Base-by-base conservation (phyloP, 92 coral and sea anemone species). In the Actinernus sp. region DNA sequence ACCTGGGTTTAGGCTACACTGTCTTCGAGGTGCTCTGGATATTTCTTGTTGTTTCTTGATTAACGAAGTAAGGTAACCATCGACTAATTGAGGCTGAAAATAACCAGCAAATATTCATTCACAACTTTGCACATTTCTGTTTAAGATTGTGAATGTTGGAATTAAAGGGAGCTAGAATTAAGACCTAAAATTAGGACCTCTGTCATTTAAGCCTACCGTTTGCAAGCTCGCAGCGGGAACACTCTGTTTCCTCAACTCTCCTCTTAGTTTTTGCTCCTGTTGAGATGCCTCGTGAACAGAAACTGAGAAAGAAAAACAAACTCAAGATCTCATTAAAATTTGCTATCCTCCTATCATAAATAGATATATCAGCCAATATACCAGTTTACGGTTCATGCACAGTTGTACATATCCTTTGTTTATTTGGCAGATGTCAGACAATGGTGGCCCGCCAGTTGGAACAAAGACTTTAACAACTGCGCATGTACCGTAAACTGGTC, bases 221-320 rank as follows among this genome's bases (percentile, higher is more conserved):
- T 76, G 70, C 36, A 95, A 76, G 41, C 74, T 53, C 21, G 65
- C 61, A 6, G 93, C 85, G 4, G 95, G 62, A 19, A 95, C 77
- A 40, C 85, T 92, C 44, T 91, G 94, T 46, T 92, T 95, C 43
- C 85, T 84, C 13, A 95, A 88, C 63, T 95, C 95, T 45, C 89
- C 91, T 70, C 92, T 85, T 2, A 91, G 65, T 68, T 95, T 95
- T 64, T 88, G 94, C 62, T 95, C 99, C 46, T 92, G 94, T 71
- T 92, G 65, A 12, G 84, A 78, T 1, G 99, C 99, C 55, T 95
- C 98, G 51, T 95, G 97, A 7, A 95, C 99, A 32, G 99, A 92
- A 44, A 95, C 99, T 95, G 32, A 0, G 59, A 59, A 54, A 47
- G 41, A 34, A 34, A 6, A 34, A 34, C 6, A 14, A 34, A 6